Base-by-base conservation (phyloP, 2,113 vertebrate genomes). In the Dolichallabes microphthalmus region DNA sequence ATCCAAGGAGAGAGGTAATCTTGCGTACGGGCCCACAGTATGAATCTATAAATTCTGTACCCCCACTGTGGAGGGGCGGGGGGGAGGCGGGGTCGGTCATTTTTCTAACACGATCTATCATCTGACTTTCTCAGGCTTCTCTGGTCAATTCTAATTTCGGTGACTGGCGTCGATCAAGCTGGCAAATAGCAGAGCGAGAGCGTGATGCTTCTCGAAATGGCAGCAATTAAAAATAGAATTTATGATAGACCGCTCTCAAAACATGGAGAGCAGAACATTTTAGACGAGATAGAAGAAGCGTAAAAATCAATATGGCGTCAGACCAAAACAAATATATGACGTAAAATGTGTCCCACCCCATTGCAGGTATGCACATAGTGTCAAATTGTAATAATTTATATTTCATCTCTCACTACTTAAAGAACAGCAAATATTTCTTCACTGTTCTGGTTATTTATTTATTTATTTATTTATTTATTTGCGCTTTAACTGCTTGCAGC, bases 201-300 rank as follows among this genome's bases (percentile, higher is more conserved):
- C 13, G 32, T 85, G 75, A 66, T n/a, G 17, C 53, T 12, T 77
- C 27, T 77, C 32, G 61, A 53, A 86, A 69, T 86, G 80, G 64
- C 63, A 86, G 80, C 85, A 82, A 82, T 86, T 69, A 83, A 82
- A 86, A 86, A 80, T 78, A 55, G 74, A 61, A 39, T 22, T 20
- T 35, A 66, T 64, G 71, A 75, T 53, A 39, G 58, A 80, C 78
- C 45, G 58, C 35, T 78, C 76, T 20, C 76, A 32, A 32, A 78
- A 78, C 75, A 78, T 4, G 15, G 74, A 55, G 25, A 55, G 53
- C 53, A 78, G 58, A 80, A 63, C 35, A 63, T 63, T 39, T 63
- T 25, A 27, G 57, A 50, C 9, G 78, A 58, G 55, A 78, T 2
- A 77, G 53, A 77, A 78, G 55, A 7, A 35, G 76, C 27, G 13